phyloP scores from a whole-genome alignment of 1,140 invertebrate genomes.

The Chionoecetes opilio region DNA sequence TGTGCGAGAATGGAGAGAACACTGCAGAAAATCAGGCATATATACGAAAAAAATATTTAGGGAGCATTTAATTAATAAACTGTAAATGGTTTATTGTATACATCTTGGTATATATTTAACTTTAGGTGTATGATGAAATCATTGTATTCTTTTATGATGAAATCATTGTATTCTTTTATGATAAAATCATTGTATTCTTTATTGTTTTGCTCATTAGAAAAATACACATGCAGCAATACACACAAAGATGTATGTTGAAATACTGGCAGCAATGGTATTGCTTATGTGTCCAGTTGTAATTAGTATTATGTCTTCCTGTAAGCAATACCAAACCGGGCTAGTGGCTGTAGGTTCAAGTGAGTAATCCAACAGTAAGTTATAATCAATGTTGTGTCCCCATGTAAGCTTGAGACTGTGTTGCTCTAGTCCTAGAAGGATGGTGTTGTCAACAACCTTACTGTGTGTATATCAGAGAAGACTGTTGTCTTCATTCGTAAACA shows the following conservation, averaged over 20 bases:
- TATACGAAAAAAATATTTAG: too few relatives aligned
- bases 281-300: not conserved
- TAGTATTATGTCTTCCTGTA: slow-evolving; percentile 20
- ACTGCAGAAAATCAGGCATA: too few relatives aligned
- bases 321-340: not conserved
- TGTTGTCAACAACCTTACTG: not conserved
- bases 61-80: too few relatives aligned
- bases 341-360: not conserved
- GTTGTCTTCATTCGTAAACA: not conserved
- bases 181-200: not conserved
- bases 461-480: not conserved
- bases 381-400: too few relatives aligned
- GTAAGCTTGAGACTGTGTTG: not conserved
- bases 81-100: not conserved
- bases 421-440: not conserved
- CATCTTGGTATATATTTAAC: too few relatives aligned
- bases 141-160: not conserved
- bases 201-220: not conserved
- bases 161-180: not conserved
- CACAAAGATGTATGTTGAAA: not conserved
- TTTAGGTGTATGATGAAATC: not conserved
- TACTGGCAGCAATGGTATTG: not conserved
- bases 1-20: too few relatives aligned
- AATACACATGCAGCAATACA: not conserved
- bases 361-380: not conserved